Evolutionary conservation across 2,113 vertebrate genomes (phyloP), one percentile per base, ranked within the genome.

Genomic region (Misgurnus mizolepis): DNA sequence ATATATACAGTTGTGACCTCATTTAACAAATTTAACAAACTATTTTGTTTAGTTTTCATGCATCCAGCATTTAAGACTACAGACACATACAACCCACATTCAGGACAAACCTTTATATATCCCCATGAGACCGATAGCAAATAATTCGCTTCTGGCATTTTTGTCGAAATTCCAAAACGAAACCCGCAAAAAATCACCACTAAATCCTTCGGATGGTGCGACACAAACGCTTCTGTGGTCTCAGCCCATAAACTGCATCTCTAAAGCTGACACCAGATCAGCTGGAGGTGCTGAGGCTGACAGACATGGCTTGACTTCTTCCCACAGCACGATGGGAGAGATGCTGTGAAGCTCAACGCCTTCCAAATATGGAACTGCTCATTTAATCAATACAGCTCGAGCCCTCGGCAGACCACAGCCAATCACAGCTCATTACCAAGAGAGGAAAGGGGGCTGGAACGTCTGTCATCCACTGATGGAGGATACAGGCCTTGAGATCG

Each of bases 121-220:
- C 94, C 94, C 95, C 94, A 95, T 69, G 95, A 96, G 14, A 95
- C 93, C 79, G 94, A 94, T 40, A 93, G 86, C 71, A 95, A 92
- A 90, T 94, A 94, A 87, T 95, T 96, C 64, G 93, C 93, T 88
- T 95, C 95, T 72, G 95, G 94, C 94, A 95, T 95, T 92, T 94
- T 94, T 9, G 7, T 43, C 40, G 53, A 60, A 50, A 27, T 60
- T 70, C 49, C 60, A 67, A 58, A 55, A 15, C 22, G 12, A 15
- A 40, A 58, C 65, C 39, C 34, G 12, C 27, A 39, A 70, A 58
- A 40, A 73, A 81, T 40, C 53, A 18, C 62, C 18, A 5, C 17
- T 43, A 56, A 17, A 80, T 80, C 79, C 79, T 27, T 40, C 39
- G 50, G 64, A 50, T 66, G 66, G 17, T 6, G 41, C 7, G 43